phyloP scores from a whole-genome alignment of 2,113 vertebrate genomes.

The Tor tambroides region DNA sequence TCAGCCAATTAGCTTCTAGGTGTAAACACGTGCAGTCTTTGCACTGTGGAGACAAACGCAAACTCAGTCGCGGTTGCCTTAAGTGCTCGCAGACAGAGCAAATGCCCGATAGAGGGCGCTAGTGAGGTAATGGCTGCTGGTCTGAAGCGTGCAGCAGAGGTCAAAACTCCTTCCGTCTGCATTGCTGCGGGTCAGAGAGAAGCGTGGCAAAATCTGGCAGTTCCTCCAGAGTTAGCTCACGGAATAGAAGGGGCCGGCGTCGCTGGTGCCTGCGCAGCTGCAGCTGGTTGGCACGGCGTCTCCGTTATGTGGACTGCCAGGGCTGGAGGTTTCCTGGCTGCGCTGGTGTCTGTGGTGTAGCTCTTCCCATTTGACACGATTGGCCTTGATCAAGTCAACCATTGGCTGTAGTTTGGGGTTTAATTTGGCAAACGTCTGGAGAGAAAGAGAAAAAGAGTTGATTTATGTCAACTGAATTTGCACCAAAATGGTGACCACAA shows the following conservation, averaged over 20 bases:
- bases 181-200: slow-evolving; percentile 63
- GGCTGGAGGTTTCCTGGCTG: slow-evolving; percentile 65
- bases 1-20: slow-evolving; percentile 37
- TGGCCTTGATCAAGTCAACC: slow-evolving; percentile 88
- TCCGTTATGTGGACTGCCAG: slow-evolving; percentile 55
- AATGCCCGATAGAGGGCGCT: slow-evolving; percentile 40
- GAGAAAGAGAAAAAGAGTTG: slow-evolving; percentile 25
- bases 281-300: slow-evolving; percentile 59
- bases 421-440: slow-evolving; percentile 90
- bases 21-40: slow-evolving; percentile 45
- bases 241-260: slow-evolving; percentile 50
- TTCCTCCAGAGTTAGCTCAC: slow-evolving; percentile 69
- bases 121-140: slow-evolving; percentile 40
- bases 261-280: slow-evolving; percentile 30
- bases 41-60: slow-evolving; percentile 36
- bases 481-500: too few species aligned
- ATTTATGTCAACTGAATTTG: neutral
- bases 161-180: slow-evolving; percentile 73
- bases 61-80: slow-evolving; percentile 42
- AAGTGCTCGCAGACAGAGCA: slow-evolving; percentile 26
- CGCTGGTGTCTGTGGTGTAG: slow-evolving; percentile 83
- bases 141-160: slow-evolving; percentile 70
- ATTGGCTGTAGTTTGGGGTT: slow-evolving; percentile 94
- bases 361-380: slow-evolving; percentile 92
- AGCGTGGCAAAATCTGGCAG: slow-evolving; percentile 32